Evolutionary conservation across 2,888 invertebrate genomes (phyloP).

Genomic region (Drosophila meridionalis): DNA sequence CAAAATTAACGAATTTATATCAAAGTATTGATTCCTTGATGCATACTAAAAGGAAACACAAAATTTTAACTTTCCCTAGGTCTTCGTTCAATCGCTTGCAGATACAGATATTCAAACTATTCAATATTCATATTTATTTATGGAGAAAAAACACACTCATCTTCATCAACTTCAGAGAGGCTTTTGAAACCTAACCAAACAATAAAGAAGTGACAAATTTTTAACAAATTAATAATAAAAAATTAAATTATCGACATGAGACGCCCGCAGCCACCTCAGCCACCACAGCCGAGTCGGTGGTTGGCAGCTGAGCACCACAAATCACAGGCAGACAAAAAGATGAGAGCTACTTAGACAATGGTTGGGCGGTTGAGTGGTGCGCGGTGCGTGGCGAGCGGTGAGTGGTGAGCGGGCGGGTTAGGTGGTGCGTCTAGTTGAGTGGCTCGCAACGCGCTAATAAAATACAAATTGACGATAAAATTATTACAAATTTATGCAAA

Average conservation of each 20-base stretch:
- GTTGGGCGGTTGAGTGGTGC: conserved; percentile 16
- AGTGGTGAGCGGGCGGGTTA: conserved; percentile 14
- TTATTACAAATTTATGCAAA: conserved; percentile 84
- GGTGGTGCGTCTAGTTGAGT: conserved; percentile 50
- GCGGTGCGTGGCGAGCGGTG: conserved; percentile 13
- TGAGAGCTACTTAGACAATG: conserved; percentile 42
- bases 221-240: conserved; percentile 74
- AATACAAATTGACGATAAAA: conserved; percentile 83
- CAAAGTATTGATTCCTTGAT: neutral
- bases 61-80: neutral
- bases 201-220: conserved; percentile 73
- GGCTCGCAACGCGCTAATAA: conserved; percentile 80
- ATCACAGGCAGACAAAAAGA: conserved; percentile 58
- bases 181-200: conserved; percentile 28
- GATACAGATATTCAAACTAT: neutral
- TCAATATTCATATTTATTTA: neutral
- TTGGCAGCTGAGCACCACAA: conserved; percentile 64
- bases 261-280: conserved; percentile 46
- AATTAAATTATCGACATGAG: conserved; percentile 42
- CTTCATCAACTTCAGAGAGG: conserved; percentile 48
- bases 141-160: conserved; percentile 34
- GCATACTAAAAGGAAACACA: neutral
- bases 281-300: conserved; percentile 32
- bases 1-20: too few species aligned
- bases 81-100: neutral